Evolutionary conservation across 2,113 vertebrate genomes (phyloP), one percentile per base, ranked within the genome.

Genomic region (Chaetodon auriga): DNA sequence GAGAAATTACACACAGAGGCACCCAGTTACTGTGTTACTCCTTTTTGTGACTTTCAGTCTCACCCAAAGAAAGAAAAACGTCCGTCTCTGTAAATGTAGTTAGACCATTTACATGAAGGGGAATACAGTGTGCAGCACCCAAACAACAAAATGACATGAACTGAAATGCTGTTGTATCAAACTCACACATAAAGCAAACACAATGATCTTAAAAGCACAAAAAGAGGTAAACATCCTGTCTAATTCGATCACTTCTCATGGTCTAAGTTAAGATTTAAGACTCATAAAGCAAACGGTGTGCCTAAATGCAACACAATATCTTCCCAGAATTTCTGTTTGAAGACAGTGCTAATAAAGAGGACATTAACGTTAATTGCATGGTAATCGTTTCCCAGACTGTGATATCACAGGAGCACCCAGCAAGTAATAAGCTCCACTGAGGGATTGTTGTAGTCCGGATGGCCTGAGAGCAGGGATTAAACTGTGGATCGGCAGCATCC

Each of bases 401-500:
- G 87, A 82, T 74, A 84, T 85, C 72, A 90, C 76, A 83, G 78
- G 62, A 83, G 82, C 85, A 84, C 18, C 38, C 14, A 82, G 70
- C 68, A 68, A 71, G 75, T 89, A 93, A 91, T 81, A 82, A 72
- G 78, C 68, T 88, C 78, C 75, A 86, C 21, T 81, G 81, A 87
- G 57, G 63, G 80, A 77, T 55, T 80, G 86, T 81, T 90, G 51
- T 58, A 72, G 84, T 90, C 92, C 89, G 91, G 93, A 93, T 92
- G 87, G 87, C 90, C 91, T 82, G 75, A 85, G 83, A 93, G 86
- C 85, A 84, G 82, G 92, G 89, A 92, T 93, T 93, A 93, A 86
- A 70, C 46, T 15, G 71, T 81, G 72, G 65, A 82, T 83, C 60
- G 30, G 83, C 84, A 90, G 90, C 88, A 88, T 92, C 91, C 89